phyloP scores from a whole-genome alignment of 2,888 invertebrate species.

The Beris morrisii region DNA sequence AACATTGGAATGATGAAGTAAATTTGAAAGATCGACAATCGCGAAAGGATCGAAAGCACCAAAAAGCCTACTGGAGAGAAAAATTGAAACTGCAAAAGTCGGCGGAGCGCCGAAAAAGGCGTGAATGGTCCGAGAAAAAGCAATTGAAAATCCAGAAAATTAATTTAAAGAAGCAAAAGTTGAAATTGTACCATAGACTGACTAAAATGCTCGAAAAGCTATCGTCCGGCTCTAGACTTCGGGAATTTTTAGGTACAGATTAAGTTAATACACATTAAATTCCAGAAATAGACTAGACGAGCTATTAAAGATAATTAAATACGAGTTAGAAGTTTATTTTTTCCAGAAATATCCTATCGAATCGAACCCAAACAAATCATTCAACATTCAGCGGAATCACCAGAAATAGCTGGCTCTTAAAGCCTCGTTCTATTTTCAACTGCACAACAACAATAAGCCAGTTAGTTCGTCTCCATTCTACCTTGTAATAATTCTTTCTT shows the following conservation, averaged over 20 bases:
- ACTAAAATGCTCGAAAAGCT: conserved; percentile 19
- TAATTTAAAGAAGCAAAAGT: conserved; percentile 18
- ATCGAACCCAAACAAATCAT: too few relatives aligned
- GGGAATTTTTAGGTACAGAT: neutral
- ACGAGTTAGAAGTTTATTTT: too few relatives aligned
- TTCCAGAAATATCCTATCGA: too few relatives aligned
- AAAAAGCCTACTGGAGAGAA: conserved; percentile 20
- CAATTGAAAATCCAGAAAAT: conserved; percentile 20
- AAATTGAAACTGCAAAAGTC: conserved; percentile 17
- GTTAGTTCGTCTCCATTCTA: too few relatives aligned
- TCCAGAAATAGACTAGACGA: too few relatives aligned
- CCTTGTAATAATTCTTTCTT: too few relatives aligned
- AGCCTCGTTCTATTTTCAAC: too few relatives aligned
- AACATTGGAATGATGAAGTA: conserved; percentile 2
- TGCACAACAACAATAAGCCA: too few relatives aligned
- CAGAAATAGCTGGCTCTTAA: too few relatives aligned
- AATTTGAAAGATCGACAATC: neutral
- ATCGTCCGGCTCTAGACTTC: neutral
- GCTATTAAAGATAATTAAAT: too few relatives aligned
- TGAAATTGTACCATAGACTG: conserved; percentile 15
- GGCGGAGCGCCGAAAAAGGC: conserved; percentile 15
- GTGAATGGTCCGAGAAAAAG: conserved; percentile 20
- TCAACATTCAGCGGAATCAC: too few relatives aligned
- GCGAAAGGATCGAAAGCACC: neutral
- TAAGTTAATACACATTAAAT: too few relatives aligned